Evolutionary conservation across 53 echinoderm and acorn worm species (phyloP).

Genomic region (Apostichopus leukothele): DNA sequence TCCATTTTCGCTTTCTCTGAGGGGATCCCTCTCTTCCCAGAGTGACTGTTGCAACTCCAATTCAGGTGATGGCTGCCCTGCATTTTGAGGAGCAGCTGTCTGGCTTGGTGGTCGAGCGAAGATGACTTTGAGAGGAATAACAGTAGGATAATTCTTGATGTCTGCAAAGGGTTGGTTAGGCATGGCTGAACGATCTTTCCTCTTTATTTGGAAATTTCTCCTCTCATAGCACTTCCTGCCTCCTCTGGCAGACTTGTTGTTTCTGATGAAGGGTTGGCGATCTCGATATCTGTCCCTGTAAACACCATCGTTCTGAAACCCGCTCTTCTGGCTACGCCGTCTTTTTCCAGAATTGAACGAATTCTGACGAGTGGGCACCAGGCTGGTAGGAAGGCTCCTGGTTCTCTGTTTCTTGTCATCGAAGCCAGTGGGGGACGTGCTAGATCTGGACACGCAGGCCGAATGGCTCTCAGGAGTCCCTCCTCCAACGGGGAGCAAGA

Average conservation of each 20-base stretch:
- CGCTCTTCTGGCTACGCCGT: constrained; percentile 1
- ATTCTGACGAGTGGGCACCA: constrained; percentile 44
- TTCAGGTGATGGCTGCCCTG: constrained; percentile 20
- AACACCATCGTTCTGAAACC: neutral
- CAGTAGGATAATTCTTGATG: neutral
- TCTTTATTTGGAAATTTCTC: constrained; percentile 18
- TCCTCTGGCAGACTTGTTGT: constrained; percentile 28
- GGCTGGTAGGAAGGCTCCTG: constrained; percentile 80
- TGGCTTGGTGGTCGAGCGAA: constrained; percentile 17
- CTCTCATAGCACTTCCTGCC: constrained; percentile 9
- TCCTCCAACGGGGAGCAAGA: constrained; percentile 47
- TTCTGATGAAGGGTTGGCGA: constrained; percentile 33
- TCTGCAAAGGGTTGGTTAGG: neutral
- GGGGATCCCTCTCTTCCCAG: constrained; percentile 51
- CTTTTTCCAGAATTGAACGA: constrained; percentile 44
- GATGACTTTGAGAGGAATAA: constrained; percentile 15
- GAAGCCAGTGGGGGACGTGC: constrained; percentile 68
- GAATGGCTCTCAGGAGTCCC: constrained; percentile 64
- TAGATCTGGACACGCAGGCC: constrained; percentile 82
- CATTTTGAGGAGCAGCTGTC: neutral
- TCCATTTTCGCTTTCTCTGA: constrained; percentile 44
- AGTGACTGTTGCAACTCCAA: constrained; percentile 21
- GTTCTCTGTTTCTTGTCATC: constrained; percentile 70
- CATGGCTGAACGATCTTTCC: neutral
- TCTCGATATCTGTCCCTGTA: constrained; percentile 34